Conservation (phyloP, 2,113 vertebrate species). For the Syrrhaptes paradoxus region DNA sequence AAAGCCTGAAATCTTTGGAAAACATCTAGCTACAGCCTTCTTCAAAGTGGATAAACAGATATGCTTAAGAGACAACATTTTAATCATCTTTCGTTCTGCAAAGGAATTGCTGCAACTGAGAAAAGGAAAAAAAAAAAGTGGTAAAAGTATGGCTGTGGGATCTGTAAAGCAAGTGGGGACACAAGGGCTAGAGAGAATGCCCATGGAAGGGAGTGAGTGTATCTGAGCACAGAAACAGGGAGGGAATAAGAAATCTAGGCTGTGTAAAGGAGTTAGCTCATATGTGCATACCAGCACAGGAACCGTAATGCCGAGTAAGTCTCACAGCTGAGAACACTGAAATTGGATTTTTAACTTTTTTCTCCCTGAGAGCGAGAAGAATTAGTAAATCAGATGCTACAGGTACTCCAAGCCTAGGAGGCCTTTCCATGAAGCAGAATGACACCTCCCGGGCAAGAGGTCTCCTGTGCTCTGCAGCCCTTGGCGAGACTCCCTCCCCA, state of each 20-base stretch:
- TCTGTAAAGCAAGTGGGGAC: background rate
- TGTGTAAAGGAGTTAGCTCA: background rate
- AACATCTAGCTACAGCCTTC: background rate
- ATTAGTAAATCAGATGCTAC: background rate
- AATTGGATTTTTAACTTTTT: background rate
- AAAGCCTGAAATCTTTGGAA: background rate
- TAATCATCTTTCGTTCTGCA: background rate
- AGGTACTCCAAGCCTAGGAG: background rate
- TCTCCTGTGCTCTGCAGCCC: background rate
- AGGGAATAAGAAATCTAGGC: rapidly evolving
- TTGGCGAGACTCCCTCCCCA: background rate
- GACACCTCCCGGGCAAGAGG: background rate
- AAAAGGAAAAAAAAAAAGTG: rapidly evolving
- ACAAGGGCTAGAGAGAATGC: background rate
- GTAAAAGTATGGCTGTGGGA: background rate
- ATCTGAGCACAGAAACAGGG: rapidly evolving
- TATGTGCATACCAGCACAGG: rapidly evolving
- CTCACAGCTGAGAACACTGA: background rate
- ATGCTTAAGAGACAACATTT: background rate
- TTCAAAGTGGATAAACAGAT: background rate
- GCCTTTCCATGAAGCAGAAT: background rate
- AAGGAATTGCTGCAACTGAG: background rate
- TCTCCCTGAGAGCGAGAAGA: background rate
- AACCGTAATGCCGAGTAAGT: rapidly evolving
- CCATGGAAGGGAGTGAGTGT: rapidly evolving